phyloP scores from a whole-genome alignment of 1,140 invertebrate species.

The Drosophila pandora region DNA sequence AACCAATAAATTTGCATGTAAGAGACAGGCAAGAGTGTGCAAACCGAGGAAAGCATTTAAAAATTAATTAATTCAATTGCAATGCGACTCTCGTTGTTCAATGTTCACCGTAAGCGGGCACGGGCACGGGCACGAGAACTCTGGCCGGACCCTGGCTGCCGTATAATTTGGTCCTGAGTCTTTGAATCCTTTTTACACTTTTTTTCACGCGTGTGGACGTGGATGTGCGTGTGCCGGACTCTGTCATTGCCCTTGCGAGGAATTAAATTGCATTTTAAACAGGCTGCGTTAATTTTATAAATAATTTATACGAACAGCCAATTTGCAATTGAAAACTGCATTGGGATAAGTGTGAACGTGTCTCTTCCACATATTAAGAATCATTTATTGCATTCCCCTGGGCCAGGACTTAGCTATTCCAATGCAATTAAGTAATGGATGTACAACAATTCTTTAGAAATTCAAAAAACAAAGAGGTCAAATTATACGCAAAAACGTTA shows the following conservation, averaged over 20 bases:
- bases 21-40: constrained; percentile 42
- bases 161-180: constrained; percentile 60
- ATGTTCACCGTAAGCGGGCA: constrained; percentile 18
- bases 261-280: constrained; percentile 64
- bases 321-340: constrained; percentile 36
- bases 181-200: constrained; percentile 35
- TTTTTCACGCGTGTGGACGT: background rate
- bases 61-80: constrained; percentile 78
- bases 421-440: constrained; percentile 10
- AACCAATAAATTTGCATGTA: constrained; percentile 71
- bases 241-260: constrained; percentile 49
- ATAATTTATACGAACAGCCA: constrained; percentile 47
- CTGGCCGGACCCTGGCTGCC: constrained; percentile 1
- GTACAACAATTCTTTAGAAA: background rate
- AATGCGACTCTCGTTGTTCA: constrained; percentile 42
- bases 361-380: constrained; percentile 1
- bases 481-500: background rate
- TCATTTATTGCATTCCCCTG: constrained; percentile 10
- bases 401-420: constrained; percentile 3
- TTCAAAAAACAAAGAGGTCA: background rate
- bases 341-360: constrained; percentile 25
- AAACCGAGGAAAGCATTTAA: constrained; percentile 58
- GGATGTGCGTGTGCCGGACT: constrained; percentile 28
- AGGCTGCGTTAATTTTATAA: constrained; percentile 50
- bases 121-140: background rate